These are phyloP conservation scores for Trilocha varians DNA, from an alignment of 2,888 invertebrate species.

Conservation along the genomic window DNA sequence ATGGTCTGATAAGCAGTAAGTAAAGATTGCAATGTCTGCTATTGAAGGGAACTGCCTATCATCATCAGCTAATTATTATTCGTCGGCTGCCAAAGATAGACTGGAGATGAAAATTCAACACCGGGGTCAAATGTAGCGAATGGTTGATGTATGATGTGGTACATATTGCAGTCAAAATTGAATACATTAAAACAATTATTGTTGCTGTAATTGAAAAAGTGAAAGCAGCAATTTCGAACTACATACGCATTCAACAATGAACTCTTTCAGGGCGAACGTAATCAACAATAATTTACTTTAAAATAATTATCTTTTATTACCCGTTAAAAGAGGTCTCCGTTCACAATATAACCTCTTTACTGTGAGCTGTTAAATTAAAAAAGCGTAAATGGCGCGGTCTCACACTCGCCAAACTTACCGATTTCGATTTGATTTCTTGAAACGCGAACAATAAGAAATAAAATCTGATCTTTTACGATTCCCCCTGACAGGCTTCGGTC, in stretches of 20 bases:
- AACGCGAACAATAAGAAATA: slow-evolving; percentile 72
- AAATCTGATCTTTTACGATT: slow-evolving; percentile 67
- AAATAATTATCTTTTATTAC: slow-evolving; percentile 35
- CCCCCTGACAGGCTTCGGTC: slow-evolving; percentile 58
- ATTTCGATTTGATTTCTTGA: slow-evolving; percentile 71
- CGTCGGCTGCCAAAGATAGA: no score
- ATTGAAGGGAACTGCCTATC: no score
- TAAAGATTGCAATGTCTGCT: no score
- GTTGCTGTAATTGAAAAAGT: slow-evolving; percentile 5
- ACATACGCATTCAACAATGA: background rate
- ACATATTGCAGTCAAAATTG: background rate
- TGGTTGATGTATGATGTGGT: no score
- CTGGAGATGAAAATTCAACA: no score
- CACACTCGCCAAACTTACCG: slow-evolving; percentile 28
- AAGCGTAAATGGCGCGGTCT: slow-evolving; percentile 56
- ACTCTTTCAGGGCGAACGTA: background rate
- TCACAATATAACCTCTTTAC: slow-evolving; percentile 50
- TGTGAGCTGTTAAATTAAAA: slow-evolving; percentile 61
- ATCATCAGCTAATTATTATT: no score
- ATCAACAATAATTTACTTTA: background rate
- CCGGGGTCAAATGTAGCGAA: no score
- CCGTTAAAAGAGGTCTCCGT: slow-evolving; percentile 51
- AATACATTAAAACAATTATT: no score
- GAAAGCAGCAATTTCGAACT: background rate
- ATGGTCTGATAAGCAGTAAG: no score